These are phyloP conservation scores for Anastrepha obliqua DNA, from an alignment of 1,140 invertebrate genomes.

Conservation along the genomic window DNA sequence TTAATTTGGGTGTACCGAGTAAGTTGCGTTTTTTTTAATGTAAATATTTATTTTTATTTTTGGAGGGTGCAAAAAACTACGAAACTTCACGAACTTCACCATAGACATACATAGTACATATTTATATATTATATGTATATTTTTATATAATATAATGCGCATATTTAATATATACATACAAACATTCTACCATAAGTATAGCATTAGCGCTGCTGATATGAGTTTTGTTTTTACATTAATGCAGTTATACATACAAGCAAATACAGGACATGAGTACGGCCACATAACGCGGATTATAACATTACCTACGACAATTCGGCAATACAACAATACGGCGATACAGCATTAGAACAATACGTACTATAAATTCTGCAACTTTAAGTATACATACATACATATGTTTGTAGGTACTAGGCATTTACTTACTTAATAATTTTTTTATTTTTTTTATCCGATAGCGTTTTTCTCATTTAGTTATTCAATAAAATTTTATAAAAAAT, in stretches of 20 bases:
- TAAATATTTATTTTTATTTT: not conserved
- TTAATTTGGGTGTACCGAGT: too few species aligned
- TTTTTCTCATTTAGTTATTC: not conserved
- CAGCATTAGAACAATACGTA: not conserved
- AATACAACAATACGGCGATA: not conserved
- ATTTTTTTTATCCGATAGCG: not conserved
- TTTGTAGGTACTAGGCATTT: not conserved
- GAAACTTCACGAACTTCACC: not conserved
- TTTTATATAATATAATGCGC: too few species aligned
- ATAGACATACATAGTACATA: not conserved
- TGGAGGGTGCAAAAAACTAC: constrained; percentile 27
- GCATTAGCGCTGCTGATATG: not conserved
- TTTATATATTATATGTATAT: not conserved
- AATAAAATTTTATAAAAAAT: not conserved
- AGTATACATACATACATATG: too few species aligned
- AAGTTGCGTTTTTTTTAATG: too few species aligned
- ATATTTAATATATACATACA: too few species aligned
- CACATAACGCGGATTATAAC: not conserved
- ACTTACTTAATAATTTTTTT: not conserved
- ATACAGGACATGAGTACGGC: not conserved
- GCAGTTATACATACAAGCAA: not conserved
- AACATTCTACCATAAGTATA: too few species aligned
- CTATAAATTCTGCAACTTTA: too few species aligned
- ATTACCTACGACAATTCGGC: not conserved
- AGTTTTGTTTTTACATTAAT: not conserved